Evolutionary conservation across 37 sponge, comb jelly and placozoan genomes (phyloP), one percentile per base, ranked within the genome.

Genomic region (Cliona cf. orientalis): DNA sequence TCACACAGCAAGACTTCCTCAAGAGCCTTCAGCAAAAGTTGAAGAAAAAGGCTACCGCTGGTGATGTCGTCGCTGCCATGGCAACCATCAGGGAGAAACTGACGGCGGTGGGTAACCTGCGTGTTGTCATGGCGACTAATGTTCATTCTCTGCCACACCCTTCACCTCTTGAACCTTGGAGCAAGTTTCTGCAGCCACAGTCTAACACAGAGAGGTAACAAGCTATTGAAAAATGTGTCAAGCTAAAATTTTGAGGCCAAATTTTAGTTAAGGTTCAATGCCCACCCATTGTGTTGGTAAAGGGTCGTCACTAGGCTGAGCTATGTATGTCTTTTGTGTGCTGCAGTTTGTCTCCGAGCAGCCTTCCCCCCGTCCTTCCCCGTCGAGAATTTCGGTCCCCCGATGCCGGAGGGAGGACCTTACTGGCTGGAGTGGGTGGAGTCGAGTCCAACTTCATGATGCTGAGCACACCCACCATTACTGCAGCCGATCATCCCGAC

Each of bases 371-470:
- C 19, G 42, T 89, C 23, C 41, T 44, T 35, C 75, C 79, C 29
- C 38, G 81, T 1, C 6, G 28, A 1, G 6, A 66, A 0, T 73
- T 82, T 37, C 85, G 79, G 0, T 5, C 42, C 36, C 43, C 70
- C 26, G 21, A 55, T 2, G 39, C 74, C 6, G 25, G 38, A 1
- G 84, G 87, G 25, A 74, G 41, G 59, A 35, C 79, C 25, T 33
- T 49, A 35, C 49, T 94, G 28, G 89, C 78, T 29, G 95, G 95
- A 22, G 82, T 91, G 29, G 85, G 82, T 12, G 87, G 89, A 11
- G 86, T 91, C 55, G 97, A 96, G 66, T 96, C 97, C 28, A 86
- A 88, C 68, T 96, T 74, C 69, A 80, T 96, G 19, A n/a, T 73
- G 7, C 92, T 86, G n/a, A 72, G 72, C 28, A 35, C 41, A 31